Conservation (phyloP, 1,140 invertebrate species). For the Bombus superbus region DNA sequence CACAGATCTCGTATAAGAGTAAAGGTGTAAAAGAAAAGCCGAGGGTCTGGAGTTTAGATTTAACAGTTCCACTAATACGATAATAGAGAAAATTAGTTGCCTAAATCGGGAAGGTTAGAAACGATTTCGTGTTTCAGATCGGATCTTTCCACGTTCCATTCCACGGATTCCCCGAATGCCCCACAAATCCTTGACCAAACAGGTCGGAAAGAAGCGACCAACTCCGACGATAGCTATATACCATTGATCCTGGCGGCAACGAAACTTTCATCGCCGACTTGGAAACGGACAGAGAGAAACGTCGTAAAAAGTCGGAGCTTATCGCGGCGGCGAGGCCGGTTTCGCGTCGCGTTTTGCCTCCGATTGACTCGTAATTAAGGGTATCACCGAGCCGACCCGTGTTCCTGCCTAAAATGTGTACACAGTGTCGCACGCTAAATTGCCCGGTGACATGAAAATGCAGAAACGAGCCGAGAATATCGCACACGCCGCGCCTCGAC, state of each 20-base stretch:
- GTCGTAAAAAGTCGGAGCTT: slow-evolving; percentile 27
- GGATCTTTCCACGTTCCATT: slow-evolving; percentile 5
- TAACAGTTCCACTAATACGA: neutral
- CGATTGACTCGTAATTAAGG: slow-evolving; percentile 42
- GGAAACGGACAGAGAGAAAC: no score
- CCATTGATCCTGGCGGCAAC: neutral
- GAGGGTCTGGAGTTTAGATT: neutral
- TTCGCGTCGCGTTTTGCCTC: no score
- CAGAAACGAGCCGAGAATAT: neutral
- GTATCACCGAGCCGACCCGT: slow-evolving; percentile 8
- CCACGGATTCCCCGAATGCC: slow-evolving; percentile 2
- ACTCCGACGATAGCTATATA: neutral
- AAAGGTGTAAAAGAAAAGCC: neutral
- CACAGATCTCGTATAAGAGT: neutral
- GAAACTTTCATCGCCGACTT: neutral
- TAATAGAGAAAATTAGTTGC: slow-evolving; percentile 7
- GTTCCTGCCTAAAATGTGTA: slow-evolving; percentile 15
- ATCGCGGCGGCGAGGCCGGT: neutral
- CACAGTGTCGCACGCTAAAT: slow-evolving; percentile 1
- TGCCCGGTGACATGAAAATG: neutral
- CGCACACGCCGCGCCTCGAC: neutral
- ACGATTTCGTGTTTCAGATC: neutral
- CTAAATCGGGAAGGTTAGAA: neutral
- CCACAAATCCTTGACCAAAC: slow-evolving; percentile 8
- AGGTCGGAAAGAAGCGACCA: neutral